phyloP scores from a whole-genome alignment of 2,113 vertebrate species.

The Lampris incognitus region DNA sequence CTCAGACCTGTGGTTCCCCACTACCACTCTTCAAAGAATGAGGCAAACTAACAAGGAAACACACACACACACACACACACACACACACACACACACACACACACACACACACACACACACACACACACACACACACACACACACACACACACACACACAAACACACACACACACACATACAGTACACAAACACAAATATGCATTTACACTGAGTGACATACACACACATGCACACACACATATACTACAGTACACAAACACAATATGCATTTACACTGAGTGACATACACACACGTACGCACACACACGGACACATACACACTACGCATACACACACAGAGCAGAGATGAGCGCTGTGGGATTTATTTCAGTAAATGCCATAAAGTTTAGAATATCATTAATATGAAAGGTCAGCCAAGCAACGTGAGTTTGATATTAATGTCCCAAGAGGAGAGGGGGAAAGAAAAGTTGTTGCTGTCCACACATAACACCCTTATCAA shows the following conservation, averaged over 20 bases:
- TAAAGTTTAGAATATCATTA: conserved; percentile 55
- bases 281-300: background rate
- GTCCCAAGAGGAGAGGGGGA: conserved; percentile 29
- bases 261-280: background rate
- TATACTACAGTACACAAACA: background rate
- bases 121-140: no score
- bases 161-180: no score
- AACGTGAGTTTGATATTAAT: conserved; percentile 60
- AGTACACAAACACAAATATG: no score
- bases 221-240: no score
- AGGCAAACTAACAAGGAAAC: no score
- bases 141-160: no score
- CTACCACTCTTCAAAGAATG: no score
- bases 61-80: no score
- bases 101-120: no score
- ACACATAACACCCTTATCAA: conserved; percentile 38
- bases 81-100: no score
- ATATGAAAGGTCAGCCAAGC: conserved; percentile 47
- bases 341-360: conserved; percentile 35
- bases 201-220: no score
- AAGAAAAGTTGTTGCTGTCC: conserved; percentile 32
- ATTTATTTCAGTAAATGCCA: conserved; percentile 43
- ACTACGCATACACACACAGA: background rate
- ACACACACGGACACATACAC: conserved; percentile 2
- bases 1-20: no score